Evolutionary conservation across 1,140 invertebrate species (phyloP), one percentile per base, ranked within the genome.

Genomic region (Diorhabda elongata): DNA sequence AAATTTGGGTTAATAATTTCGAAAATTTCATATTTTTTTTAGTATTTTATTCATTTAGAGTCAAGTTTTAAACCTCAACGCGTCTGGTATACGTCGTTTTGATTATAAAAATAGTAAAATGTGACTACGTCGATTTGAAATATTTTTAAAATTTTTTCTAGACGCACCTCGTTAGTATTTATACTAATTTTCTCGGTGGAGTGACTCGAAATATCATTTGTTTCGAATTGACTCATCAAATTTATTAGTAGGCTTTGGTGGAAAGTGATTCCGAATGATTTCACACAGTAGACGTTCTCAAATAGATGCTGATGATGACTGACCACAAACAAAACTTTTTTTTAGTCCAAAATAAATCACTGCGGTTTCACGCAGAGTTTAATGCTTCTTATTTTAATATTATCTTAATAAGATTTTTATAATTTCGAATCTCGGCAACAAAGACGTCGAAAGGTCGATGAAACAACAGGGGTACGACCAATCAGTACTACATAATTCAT

Each of bases 331-430:
- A 44, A 44, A 43, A 42, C 5, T 62, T 62, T 62, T 62, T 62
- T 61, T 26, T 26, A 26, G 26, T 26, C 26, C 26, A 26, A 9
- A n/a, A 62, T 44, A 44, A 62, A n/a, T 44, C 61, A 44, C 47
- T 52, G 61, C 61, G 61, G 61, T 62, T 62, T 62, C 43, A 44
- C 61, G 61, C 42, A 5, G 44, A 8, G 4, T 62, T 44, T 44
- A 44, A 42, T 6, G n/a, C n/a, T 62, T 62, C 42, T 62, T 62
- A 62, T 62, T 62, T 62, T 62, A 62, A 62, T 62, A 62, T 62
- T 62, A 42, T 44, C 42, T 42, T 62, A 62, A 62, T 62, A 47
- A 62, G 61, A 62, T 62, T 62, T 62, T 62, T 62, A 42, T 44
- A 44, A 44, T 62, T 44, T 62, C 42, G 61, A 62, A 44, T 62